Base-by-base conservation (phyloP, 30 jellyfish, hydroid and myxozoan genomes). In the Morbakka virulenta region DNA sequence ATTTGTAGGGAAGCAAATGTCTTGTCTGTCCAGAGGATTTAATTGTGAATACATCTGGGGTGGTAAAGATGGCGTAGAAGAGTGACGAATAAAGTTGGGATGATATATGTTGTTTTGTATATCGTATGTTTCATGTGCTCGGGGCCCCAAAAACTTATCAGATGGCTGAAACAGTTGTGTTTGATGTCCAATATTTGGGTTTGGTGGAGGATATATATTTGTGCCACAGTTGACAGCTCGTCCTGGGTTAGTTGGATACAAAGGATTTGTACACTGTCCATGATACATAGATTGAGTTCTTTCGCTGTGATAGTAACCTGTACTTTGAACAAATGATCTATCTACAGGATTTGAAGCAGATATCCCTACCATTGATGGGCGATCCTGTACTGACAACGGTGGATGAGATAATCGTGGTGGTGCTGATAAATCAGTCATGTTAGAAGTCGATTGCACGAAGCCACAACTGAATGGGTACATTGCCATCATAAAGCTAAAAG, bases 341-440 rank as follows among this genome's bases (percentile, higher is more conserved):
- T 41, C 57, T 41, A 41, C 57, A 6, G 17, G 13, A 41, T 9
- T 41, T 17, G 57, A 41, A 6, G 57, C 57, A 17, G 57, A 41
- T 6, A 41, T 41, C 66, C 77, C 96, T 29, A 86, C 87, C 96
- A 86, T 86, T 22, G 96, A 86, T 0, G 96, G 96, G 64, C 96
- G 96, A 53, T 86, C 96, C 33, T 76, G 62, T 52, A 80, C 77
- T 65, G 74, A 65, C 62, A 88, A 33, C 50, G 91, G 97, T 35
- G 97, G 97, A 77, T 89, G 97, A 17, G 97, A 77, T 14, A 89
- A 88, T 57, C 97, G 51, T 41, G 97, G 97, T 13, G 97, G 97
- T 24, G 57, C 17, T 41, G 57, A 41, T 41, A 41, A 41, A 17
- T 41, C 57, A 9, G 57, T 6, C 57, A 41, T 41, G 17, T 17